Base-by-base conservation (phyloP, 1,140 invertebrate genomes). In the Grapholita molesta region DNA sequence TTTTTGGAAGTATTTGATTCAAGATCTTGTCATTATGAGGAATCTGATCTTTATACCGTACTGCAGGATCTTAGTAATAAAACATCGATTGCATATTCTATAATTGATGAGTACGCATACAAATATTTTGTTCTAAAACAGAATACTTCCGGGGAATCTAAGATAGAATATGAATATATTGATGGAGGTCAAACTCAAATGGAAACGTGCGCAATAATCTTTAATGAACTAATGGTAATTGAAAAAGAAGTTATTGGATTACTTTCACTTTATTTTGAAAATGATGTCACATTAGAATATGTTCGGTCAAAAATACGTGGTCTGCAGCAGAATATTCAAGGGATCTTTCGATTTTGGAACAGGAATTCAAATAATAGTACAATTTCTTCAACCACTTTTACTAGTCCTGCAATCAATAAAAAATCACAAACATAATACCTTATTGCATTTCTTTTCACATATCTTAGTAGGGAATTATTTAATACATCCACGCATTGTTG, bases 271-370 rank as follows among this genome's bases (percentile, higher is more conserved):
- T 88, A 82, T 71, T 83, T 80, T 64, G 71, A 78, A n/a, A 70
- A 65, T 12, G 35, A 69, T 28, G 76, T 84, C 35, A 64, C 80
- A 3, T 32, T 71, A 2, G 86, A 88, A 71, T 88, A 88, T 65
- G 66, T 85, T 12, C 65, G 71, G 42, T 78, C 76, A 64, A 83
- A 80, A 75, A 72, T 70, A n/a, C 72, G 73, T 64, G 61, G 74
- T 18, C 25, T 68, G 8, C 79, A 83, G 21, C 3, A 79, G 72
- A 52, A 53, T 66, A 52, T 71, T 82, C 11, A 70, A 70, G 12
- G 68, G 70, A 32, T 73, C 72, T 65, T 53, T 61, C 12, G 70
- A 72, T 64, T 21, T 69, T 21, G 28, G 52, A 7, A 68, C 28
- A n/a, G 7, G 28, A 30, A 7, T 30, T 30, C 7, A 30, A 3